These are phyloP conservation scores for Luidia sarsii DNA, from an alignment of 53 echinoderm and acorn worm species.

Conservation along the genomic window DNA sequence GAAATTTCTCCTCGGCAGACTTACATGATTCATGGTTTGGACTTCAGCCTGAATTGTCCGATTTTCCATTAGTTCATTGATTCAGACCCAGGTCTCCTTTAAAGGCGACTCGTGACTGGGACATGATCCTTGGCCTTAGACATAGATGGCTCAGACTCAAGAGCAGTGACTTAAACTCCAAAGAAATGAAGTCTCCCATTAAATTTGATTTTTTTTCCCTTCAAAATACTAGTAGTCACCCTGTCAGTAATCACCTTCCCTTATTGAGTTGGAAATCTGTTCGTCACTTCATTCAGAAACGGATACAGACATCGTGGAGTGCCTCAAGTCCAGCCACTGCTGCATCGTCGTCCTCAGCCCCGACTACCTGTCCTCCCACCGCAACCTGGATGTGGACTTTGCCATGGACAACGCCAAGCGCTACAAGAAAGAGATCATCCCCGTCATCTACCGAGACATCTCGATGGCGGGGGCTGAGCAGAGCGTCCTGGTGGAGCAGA, in stretches of 20 bases:
- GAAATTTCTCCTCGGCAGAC: too few species aligned
- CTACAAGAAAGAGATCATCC: constrained; percentile 62
- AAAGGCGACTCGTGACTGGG: too few species aligned
- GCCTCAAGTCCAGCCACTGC: constrained; percentile 38
- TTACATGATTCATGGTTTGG: too few species aligned
- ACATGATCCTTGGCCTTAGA: too few species aligned
- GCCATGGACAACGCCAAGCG: constrained; percentile 31
- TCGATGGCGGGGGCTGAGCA: not conserved
- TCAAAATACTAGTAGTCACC: not conserved
- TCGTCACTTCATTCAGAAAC: constrained; percentile 43
- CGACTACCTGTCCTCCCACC: constrained; percentile 27
- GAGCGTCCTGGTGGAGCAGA: constrained; percentile 28
- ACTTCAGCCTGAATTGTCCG: too few species aligned
- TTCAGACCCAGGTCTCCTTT: too few species aligned
- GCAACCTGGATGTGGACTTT: constrained; percentile 18
- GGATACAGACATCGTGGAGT: constrained; percentile 33
- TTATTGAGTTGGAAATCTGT: not conserved
- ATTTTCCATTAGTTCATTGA: too few species aligned
- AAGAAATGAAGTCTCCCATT: too few species aligned
- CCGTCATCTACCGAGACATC: constrained; percentile 41
- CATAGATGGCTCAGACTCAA: too few species aligned
- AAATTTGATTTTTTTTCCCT: not conserved
- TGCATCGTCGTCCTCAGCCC: constrained; percentile 53
- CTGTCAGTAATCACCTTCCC: not conserved
- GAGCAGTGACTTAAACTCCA: too few species aligned